Evolutionary conservation across 2,888 invertebrate species (phyloP).

Genomic region (Scotopteryx bipunctaria): DNA sequence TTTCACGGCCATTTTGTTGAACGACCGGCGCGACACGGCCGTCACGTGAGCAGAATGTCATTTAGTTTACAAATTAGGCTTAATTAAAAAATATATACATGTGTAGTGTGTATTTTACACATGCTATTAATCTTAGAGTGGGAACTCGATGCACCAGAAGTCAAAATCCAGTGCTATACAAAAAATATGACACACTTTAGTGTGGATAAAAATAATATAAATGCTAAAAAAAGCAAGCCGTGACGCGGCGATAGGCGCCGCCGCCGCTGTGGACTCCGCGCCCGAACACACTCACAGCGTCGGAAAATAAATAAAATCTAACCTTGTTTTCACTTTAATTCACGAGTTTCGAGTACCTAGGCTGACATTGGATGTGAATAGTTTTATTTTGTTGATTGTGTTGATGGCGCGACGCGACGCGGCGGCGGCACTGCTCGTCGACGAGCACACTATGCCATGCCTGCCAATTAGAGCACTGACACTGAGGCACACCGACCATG

Average conservation of each 20-base stretch:
- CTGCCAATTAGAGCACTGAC: slow-evolving; percentile 22
- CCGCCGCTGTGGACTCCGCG: slow-evolving; percentile 33
- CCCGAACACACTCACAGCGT: slow-evolving; percentile 21
- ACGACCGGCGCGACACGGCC: neutral
- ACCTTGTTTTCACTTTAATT: slow-evolving; percentile 48
- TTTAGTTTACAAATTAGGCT: no score
- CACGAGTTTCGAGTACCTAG: slow-evolving; percentile 42
- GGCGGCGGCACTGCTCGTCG: slow-evolving; percentile 23
- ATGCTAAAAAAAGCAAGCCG: slow-evolving; percentile 54
- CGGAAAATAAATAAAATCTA: slow-evolving; percentile 36
- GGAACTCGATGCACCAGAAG: slow-evolving; percentile 50
- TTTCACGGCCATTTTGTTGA: neutral
- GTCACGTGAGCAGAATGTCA: no score
- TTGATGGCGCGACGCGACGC: slow-evolving; percentile 22
- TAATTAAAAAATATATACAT: no score
- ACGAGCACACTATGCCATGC: slow-evolving; percentile 16
- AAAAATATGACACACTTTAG: slow-evolving; percentile 67
- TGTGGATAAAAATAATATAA: slow-evolving; percentile 72
- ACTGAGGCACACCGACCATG: neutral
- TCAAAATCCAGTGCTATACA: slow-evolving; percentile 49
- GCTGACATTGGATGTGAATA: slow-evolving; percentile 46
- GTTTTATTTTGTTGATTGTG: slow-evolving; percentile 36
- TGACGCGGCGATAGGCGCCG: slow-evolving; percentile 39
- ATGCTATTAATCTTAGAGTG: no score
- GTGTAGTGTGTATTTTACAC: no score